These are phyloP conservation scores for Podarcis raffonei DNA, from an alignment of 2,113 vertebrate species.

Conservation along the genomic window DNA sequence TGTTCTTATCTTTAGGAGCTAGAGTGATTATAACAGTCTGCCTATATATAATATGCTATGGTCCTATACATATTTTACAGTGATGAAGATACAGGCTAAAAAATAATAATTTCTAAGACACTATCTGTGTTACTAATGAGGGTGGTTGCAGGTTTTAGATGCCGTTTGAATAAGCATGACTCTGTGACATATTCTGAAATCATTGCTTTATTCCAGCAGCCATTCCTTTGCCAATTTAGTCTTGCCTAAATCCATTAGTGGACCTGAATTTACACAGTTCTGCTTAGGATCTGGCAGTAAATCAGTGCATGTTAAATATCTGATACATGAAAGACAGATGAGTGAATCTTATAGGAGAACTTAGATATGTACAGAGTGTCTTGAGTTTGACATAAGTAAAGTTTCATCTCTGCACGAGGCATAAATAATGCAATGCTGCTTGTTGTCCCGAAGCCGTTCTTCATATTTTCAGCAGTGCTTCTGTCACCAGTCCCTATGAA, in stretches of 20 bases:
- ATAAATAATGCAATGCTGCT: background rate
- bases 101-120: background rate
- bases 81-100: background rate
- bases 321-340: background rate
- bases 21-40: background rate
- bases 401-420: background rate
- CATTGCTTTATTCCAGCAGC: background rate
- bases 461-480: background rate
- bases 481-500: background rate
- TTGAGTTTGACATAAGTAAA: constrained; percentile 7
- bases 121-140: background rate
- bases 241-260: background rate
- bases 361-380: background rate
- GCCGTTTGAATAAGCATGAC: background rate
- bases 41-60: background rate
- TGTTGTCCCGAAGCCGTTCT: background rate
- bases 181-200: background rate
- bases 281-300: background rate
- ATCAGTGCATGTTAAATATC: background rate
- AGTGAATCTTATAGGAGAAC: background rate
- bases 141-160: background rate
- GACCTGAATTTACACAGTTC: background rate
- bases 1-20: background rate
- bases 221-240: background rate
- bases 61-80: background rate